phyloP scores from a whole-genome alignment of 2,113 vertebrate genomes.

The Halichoeres trimaculatus region DNA sequence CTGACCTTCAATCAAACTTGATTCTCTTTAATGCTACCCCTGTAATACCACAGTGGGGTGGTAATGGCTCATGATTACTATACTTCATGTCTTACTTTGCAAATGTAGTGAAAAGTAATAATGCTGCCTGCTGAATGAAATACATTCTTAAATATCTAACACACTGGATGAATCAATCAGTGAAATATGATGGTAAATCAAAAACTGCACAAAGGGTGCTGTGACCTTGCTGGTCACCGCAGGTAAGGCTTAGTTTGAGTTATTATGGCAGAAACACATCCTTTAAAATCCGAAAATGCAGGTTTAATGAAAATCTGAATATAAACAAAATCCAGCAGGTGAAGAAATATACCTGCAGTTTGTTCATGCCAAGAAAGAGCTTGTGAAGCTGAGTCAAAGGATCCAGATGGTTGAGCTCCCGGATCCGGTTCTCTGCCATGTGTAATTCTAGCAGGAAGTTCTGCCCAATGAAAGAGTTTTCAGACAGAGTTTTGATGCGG shows the following conservation, averaged over 20 bases:
- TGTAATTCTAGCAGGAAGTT: slow-evolving; percentile 83
- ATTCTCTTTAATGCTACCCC: slow-evolving; percentile 78
- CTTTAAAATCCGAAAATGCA: slow-evolving; percentile 15
- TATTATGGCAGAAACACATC: slow-evolving; percentile 16
- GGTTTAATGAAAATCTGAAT: slow-evolving; percentile 33
- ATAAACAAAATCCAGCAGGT: slow-evolving; percentile 17
- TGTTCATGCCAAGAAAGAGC: slow-evolving; percentile 88
- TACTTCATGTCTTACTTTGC: slow-evolving; percentile 76
- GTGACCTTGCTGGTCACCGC: slow-evolving; percentile 58
- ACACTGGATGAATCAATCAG: slow-evolving; percentile 66
- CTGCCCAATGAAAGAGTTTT: slow-evolving; percentile 85
- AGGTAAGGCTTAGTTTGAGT: slow-evolving; percentile 36
- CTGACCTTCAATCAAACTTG: slow-evolving; percentile 85
- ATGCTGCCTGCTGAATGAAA: slow-evolving; percentile 58
- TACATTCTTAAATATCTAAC: slow-evolving; percentile 61
- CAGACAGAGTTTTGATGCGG: slow-evolving; percentile 82
- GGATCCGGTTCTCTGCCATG: slow-evolving; percentile 87
- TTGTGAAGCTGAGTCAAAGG: slow-evolving; percentile 83
- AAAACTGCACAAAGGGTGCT: slow-evolving; percentile 48
- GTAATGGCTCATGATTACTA: slow-evolving; percentile 81
- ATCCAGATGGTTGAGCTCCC: slow-evolving; percentile 84
- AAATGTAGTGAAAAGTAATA: slow-evolving; percentile 70
- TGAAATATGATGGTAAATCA: slow-evolving; percentile 57
- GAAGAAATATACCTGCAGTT: slow-evolving; percentile 85
- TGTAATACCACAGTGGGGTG: slow-evolving; percentile 70